Evolutionary conservation across 2,113 vertebrate species (phyloP).

Genomic region (Gallinago jamesoni): DNA sequence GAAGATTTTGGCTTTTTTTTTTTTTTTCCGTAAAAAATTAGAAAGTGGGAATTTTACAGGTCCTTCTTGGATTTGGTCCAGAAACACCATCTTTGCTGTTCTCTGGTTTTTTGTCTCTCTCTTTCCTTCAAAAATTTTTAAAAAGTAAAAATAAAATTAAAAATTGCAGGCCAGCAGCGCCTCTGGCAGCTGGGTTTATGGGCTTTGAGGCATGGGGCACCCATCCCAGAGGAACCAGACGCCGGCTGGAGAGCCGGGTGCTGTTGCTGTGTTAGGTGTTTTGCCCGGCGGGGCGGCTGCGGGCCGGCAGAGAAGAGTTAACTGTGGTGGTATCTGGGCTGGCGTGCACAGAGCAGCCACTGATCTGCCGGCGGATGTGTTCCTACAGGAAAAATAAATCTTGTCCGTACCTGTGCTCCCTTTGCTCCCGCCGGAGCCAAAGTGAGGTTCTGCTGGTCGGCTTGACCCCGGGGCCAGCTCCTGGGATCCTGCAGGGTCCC

Average conservation of each 20-base stretch:
- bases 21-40: not conserved
- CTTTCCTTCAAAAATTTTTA: not conserved
- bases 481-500: fast-evolving
- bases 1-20: not conserved
- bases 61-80: not conserved
- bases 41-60: not conserved
- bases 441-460: not conserved
- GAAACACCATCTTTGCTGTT: not conserved
- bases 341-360: not conserved
- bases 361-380: not conserved
- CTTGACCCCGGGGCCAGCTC: not conserved
- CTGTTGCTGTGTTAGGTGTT: not conserved
- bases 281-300: not conserved
- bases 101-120: not conserved
- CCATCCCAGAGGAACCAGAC: not conserved
- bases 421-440: not conserved
- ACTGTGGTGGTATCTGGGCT: not conserved
- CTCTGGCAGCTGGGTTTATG: not conserved
- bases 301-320: not conserved
- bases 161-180: not conserved
- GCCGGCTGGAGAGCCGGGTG: not conserved
- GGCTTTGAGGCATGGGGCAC: not conserved
- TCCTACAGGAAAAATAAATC: constrained; percentile 17
- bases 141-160: not conserved
- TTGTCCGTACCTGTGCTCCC: not conserved